Percentiles rank a stretch among this genome's conserved stretches.
phyloP scores from a whole-genome alignment of 1,140 invertebrate species.

The Pentalonia nigronervosa region DNA sequence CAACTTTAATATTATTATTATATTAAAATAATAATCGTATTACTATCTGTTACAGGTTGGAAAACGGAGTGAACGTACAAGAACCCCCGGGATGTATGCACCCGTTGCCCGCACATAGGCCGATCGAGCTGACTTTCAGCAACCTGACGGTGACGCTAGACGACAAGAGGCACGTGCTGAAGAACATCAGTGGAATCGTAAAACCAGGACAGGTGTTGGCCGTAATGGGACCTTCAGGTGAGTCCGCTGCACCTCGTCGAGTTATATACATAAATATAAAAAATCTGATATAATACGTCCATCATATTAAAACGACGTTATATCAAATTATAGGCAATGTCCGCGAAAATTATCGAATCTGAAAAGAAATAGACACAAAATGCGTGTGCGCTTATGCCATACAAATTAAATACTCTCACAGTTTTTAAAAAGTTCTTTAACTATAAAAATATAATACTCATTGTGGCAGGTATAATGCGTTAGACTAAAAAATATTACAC shows the following conservation, averaged over 20 bases:
- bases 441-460: no score
- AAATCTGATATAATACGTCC: no score
- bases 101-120: conserved; percentile 65
- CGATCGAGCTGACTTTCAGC: conserved; percentile 76
- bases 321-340: no score
- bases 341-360: no score
- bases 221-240: conserved; percentile 84
- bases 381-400: no score
- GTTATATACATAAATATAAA: neutral
- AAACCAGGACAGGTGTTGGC: conserved; percentile 81
- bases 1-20: neutral
- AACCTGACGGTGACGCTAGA: conserved; percentile 68
- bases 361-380: no score
- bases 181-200: conserved; percentile 77
- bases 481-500: no score
- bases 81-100: conserved; percentile 52
- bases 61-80: conserved; percentile 41
- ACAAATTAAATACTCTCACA: no score
- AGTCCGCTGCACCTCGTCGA: conserved; percentile 46
- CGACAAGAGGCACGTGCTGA: conserved; percentile 72
- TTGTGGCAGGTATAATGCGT: no score
- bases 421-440: no score
- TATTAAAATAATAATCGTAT: neutral
- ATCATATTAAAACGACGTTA: no score
- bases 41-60: neutral